Base-by-base conservation (phyloP, 2,888 invertebrate species). In the Horisme vitalbata region DNA sequence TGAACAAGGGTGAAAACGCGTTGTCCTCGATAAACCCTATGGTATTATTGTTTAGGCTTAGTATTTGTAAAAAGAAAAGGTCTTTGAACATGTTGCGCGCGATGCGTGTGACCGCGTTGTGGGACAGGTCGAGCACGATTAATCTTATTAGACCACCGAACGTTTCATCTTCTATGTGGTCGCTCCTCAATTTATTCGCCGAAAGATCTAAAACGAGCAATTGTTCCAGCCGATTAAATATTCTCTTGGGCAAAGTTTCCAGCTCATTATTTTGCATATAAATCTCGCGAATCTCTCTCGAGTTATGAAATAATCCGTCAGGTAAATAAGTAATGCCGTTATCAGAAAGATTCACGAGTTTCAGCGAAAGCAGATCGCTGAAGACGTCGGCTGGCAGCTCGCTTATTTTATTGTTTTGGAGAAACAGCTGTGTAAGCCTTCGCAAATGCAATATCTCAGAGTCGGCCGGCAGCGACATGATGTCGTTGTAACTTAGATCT, bases 201-300 rank as follows among this genome's bases (percentile, higher is more conserved):
- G 95, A 95, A 72, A 97, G 91, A 90, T 97, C 96, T 69, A 97
- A 91, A 62, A 96, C 94, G 63, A 96, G 89, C 71, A 97, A 91
- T 83, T 96, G 95, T 78, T 96, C 95, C 68, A 97, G 88, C 38
- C 95, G 93, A 71, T 95, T 95, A 85, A 98, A 95, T 62, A 97
- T 91, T 51, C 95, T 95, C 68, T 94, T 94, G 49, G 96, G 95
- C 65, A 97, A 88, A 70, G 94, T 94, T 77, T 94, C 94, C 66
- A 97, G 89, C 65, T 95, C 94, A 84, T 97, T 97, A 88, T 95
- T 94, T 73, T 96, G 95, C 71, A 96, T 90, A 83, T 96, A 95
- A 68, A 97, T 93, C 84, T 96, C 96, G 33, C 95, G 93, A 57
- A 96, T 90, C 76, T 96, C 96, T 58, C 93, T 93, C 55, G 94